These are phyloP conservation scores for Liparis tanakae DNA, from an alignment of 2,797 vertebrate genomes.

Conservation along the genomic window DNA sequence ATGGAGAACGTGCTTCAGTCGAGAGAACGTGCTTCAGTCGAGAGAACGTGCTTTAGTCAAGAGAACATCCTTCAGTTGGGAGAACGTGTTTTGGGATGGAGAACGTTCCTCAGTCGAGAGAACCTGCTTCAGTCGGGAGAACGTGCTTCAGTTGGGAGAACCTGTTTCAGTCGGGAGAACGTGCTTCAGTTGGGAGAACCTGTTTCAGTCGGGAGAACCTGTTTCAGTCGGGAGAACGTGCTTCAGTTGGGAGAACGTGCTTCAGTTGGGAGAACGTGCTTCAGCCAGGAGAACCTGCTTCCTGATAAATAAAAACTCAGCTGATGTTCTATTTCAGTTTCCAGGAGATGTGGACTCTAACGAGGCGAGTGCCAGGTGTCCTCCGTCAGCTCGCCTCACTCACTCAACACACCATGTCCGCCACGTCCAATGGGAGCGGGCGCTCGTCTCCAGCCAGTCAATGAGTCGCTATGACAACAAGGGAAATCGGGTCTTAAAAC, in stretches of 20 bases:
- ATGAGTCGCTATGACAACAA: slow-evolving; percentile 71
- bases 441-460: slow-evolving; percentile 37
- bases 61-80: no score
- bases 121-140: no score
- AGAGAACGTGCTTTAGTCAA: slow-evolving; percentile 20
- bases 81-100: slow-evolving; percentile 26
- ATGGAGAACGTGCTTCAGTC: slow-evolving; percentile 31
- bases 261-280: slow-evolving; percentile 29
- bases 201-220: no score
- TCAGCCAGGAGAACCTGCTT: slow-evolving; percentile 38
- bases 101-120: slow-evolving; percentile 19
- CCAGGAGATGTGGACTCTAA: slow-evolving; percentile 50
- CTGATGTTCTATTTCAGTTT: slow-evolving; percentile 56
- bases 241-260: slow-evolving; percentile 36
- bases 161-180: no score
- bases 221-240: slow-evolving; percentile 18
- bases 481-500: slow-evolving; percentile 33
- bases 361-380: slow-evolving; percentile 50
- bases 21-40: slow-evolving; percentile 37
- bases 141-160: no score
- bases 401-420: slow-evolving; percentile 58
- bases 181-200: no score
- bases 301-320: slow-evolving; percentile 39
- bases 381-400: slow-evolving; percentile 45
- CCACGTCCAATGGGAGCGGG: slow-evolving; percentile 45